Evolutionary conservation across 2,113 vertebrate species (phyloP).

Genomic region (Labeo catla): DNA sequence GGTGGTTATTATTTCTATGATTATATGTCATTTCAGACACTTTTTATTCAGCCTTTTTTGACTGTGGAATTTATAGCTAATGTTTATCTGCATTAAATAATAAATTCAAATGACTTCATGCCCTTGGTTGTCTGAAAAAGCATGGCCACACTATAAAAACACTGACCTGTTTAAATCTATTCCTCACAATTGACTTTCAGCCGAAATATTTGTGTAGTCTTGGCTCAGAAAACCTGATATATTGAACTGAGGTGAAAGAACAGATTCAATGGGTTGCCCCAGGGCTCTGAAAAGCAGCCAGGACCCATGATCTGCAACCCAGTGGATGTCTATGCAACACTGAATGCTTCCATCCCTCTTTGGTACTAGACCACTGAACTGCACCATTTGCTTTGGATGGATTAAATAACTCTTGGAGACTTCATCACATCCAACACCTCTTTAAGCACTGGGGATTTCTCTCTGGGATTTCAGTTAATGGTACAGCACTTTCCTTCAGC

Average conservation of each 20-base stretch:
- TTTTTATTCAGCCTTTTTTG: neutral
- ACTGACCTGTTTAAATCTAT: neutral
- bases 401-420: neutral
- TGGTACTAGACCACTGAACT: neutral
- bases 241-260: neutral
- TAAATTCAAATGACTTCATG: neutral
- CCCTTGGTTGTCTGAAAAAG: neutral
- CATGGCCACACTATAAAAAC: neutral
- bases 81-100: neutral
- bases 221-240: neutral
- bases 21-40: neutral
- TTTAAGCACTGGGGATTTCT: conserved; percentile 6
- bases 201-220: neutral
- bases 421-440: neutral
- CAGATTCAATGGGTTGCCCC: neutral
- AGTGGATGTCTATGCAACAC: neutral
- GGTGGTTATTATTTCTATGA: neutral
- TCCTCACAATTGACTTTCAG: neutral
- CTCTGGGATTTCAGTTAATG: conserved; percentile 7
- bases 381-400: neutral
- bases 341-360: neutral
- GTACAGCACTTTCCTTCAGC: conserved; percentile 16
- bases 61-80: neutral
- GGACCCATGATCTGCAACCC: conserved; percentile 13
- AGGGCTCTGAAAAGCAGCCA: neutral